Conservation (phyloP, 1,140 invertebrate genomes). For the Ostrea denselamellosa region DNA sequence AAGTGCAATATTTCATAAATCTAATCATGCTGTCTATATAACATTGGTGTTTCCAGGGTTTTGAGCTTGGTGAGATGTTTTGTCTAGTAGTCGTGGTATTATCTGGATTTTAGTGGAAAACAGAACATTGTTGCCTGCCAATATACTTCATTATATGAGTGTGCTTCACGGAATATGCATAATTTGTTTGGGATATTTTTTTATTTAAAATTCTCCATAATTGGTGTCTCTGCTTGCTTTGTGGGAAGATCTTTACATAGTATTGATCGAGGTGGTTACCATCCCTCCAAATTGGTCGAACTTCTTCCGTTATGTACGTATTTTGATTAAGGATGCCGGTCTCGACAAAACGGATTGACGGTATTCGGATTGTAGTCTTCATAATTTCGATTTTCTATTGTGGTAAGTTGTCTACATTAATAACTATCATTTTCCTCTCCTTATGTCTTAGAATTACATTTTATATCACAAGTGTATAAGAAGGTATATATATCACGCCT, state of each 20-base stretch:
- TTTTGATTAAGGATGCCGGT: neutral
- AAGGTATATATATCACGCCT: neutral
- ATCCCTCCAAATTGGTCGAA: neutral
- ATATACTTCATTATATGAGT: neutral
- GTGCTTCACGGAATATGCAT: neutral
- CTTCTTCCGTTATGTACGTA: neutral
- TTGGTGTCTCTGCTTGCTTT: neutral
- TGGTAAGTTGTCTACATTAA: neutral
- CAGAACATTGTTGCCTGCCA: neutral
- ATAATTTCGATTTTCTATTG: neutral
- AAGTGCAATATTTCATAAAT: neutral
- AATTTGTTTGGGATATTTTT: neutral
- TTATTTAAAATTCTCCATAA: conserved; percentile 8
- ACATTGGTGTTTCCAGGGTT: no score
- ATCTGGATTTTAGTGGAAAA: neutral
- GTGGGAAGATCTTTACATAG: neutral
- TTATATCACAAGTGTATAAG: neutral
- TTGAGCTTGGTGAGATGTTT: no score
- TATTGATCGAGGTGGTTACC: neutral
- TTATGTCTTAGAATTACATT: neutral
- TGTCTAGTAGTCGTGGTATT: neutral
- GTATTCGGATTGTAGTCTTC: neutral
- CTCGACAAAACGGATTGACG: neutral
- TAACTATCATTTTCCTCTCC: neutral
- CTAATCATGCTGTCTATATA: neutral